Conservation (phyloP, 2,113 vertebrate genomes). For the Rynchops niger region DNA sequence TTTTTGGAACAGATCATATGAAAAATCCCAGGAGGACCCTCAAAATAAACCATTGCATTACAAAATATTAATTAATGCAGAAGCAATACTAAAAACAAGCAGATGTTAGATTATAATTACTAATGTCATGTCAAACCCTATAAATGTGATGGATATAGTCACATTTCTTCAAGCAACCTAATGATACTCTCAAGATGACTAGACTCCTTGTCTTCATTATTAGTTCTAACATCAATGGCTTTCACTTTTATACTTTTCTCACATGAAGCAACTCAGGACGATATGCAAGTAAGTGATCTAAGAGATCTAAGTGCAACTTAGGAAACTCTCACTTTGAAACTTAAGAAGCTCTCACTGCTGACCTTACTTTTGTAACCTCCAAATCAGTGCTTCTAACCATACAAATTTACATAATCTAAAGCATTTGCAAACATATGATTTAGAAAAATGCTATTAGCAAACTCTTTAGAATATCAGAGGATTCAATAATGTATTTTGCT, state of each 20-base stretch:
- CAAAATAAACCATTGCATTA: not conserved
- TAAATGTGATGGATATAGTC: not conserved
- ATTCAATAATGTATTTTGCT: not conserved
- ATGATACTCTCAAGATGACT: not conserved
- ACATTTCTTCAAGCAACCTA: not conserved
- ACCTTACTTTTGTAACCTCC: not conserved
- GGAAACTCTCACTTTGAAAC: not conserved
- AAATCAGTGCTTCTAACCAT: not conserved
- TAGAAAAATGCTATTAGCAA: not conserved
- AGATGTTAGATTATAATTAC: not conserved
- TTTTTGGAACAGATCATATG: not conserved
- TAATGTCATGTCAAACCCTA: not conserved
- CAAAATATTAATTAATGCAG: not conserved
- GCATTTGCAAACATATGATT: not conserved
- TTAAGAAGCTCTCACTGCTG: not conserved
- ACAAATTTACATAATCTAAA: not conserved
- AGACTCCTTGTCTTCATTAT: not conserved
- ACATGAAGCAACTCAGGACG: not conserved
- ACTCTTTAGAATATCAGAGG: not conserved
- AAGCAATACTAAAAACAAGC: not conserved
- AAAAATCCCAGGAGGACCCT: not conserved
- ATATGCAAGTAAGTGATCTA: not conserved
- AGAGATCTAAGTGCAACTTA: not conserved
- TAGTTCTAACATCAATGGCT: not conserved
- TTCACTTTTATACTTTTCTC: not conserved